Base-by-base conservation (phyloP, 2,888 invertebrate genomes). In the Chloroclysta siterata region DNA sequence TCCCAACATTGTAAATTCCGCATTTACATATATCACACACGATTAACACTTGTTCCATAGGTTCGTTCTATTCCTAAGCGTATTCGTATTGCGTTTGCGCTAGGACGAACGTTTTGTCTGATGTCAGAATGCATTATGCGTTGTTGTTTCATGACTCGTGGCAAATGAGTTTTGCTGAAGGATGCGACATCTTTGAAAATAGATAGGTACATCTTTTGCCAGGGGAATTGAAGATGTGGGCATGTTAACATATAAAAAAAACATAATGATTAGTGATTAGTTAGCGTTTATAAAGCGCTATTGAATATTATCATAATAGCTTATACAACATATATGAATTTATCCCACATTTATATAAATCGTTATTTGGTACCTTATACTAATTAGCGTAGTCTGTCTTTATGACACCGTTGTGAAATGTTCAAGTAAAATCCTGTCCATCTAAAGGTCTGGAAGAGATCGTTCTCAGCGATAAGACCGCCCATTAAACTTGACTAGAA, bases 111-210 rank as follows among this genome's bases (percentile, higher is more conserved):
- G 29, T 33, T 46, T 54, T 17, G 15, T 29, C 33, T 29, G 15
- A 41, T 17, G 54, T 15, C 15, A 57, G 47, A 58, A 53, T 66
- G 62, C 65, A 69, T 70, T 66, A 66, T 58, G 63, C 61, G 50
- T 57, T 52, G 57, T 60, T 53, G 52, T 64, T 64, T 44, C 48
- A 17, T 46, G 17, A 52, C 55, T 42, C n/a, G 46, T 39, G 14
- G 59, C 60, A 64, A 60, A 60, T 64, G 52, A 64, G 60, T 64
- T 60, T 52, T 22, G 50, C 53, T 57, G 57, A 39, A 47, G 28
- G 48, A 63, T 47, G 44, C 11, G 17, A 22, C 42, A 54, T 53
- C 42, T 53, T 55, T 7, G 52, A 13, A 7, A 11, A 14, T 36
- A 33, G 57, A 53, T 29, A 28, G 15, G 11, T 3, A 17, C 46